phyloP scores from a whole-genome alignment of 2,113 vertebrate genomes.

The Campylomormyrus numenius region DNA sequence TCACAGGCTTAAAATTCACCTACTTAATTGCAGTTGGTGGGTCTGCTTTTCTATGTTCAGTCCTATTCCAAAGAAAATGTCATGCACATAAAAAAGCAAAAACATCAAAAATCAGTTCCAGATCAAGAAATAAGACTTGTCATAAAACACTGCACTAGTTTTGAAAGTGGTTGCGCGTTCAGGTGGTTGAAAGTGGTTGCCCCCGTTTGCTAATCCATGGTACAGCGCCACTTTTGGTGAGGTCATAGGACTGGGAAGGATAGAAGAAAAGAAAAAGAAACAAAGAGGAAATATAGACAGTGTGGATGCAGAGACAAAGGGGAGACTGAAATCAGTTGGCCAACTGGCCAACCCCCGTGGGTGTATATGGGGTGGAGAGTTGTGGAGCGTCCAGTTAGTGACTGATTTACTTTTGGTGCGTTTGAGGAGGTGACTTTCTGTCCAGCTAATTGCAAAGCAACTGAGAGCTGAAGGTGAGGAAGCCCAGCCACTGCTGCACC shows the following conservation, averaged over 20 bases:
- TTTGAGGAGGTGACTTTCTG: background rate
- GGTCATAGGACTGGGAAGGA: background rate
- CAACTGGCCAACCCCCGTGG: background rate
- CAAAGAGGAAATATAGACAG: background rate
- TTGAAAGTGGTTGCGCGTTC: background rate
- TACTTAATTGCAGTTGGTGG: background rate
- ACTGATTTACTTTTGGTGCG: background rate
- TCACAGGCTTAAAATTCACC: background rate
- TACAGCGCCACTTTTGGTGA: background rate
- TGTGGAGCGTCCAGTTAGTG: background rate
- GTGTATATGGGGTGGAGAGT: background rate
- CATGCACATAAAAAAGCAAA: background rate
- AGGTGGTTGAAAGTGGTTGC: too few relatives aligned
- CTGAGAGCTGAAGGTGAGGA: background rate
- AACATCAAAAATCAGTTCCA: background rate
- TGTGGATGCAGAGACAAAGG: background rate
- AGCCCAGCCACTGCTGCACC: background rate
- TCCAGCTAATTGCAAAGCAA: background rate
- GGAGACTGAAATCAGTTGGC: background rate
- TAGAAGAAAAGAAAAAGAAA: background rate
- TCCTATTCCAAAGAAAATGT: background rate
- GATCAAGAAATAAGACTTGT: background rate
- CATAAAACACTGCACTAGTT: background rate
- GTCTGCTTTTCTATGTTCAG: background rate
- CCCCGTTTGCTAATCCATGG: background rate